These are phyloP conservation scores for Eupelmus urozonus DNA, from an alignment of 2,888 invertebrate species.

Conservation along the genomic window DNA sequence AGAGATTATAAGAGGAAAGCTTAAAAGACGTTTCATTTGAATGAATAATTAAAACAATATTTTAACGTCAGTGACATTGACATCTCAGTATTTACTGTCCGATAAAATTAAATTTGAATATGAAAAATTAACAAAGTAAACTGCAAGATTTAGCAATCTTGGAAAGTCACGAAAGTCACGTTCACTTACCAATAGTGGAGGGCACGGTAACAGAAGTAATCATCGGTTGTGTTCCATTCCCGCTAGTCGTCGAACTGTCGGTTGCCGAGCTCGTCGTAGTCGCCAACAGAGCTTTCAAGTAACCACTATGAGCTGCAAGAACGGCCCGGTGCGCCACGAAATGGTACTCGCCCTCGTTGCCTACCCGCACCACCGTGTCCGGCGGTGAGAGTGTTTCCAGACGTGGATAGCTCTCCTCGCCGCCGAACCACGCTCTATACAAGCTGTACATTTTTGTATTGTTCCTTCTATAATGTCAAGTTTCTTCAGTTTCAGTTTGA, in stretches of 20 bases:
- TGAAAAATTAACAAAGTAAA: neutral
- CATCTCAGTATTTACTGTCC: too few species aligned
- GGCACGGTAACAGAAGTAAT: slow-evolving; percentile 72
- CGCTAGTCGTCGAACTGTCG: slow-evolving; percentile 77
- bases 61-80: too few species aligned
- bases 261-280: slow-evolving; percentile 60
- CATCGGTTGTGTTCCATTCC: slow-evolving; percentile 61
- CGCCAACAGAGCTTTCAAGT: slow-evolving; percentile 83
- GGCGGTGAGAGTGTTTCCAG: slow-evolving; percentile 78
- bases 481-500: too few species aligned
- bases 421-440: slow-evolving; percentile 77
- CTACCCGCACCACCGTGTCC: slow-evolving; percentile 83
- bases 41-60: too few species aligned
- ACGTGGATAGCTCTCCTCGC: slow-evolving; percentile 67
- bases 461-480: too few species aligned
- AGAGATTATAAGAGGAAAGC: too few species aligned
- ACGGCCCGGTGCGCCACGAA: slow-evolving; percentile 85
- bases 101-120: too few species aligned
- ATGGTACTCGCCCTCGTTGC: slow-evolving; percentile 81
- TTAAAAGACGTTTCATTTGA: too few species aligned
- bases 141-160: neutral
- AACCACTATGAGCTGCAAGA: slow-evolving; percentile 84
- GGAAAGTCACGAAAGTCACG: neutral
- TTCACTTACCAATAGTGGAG: slow-evolving; percentile 73
- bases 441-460: slow-evolving; percentile 75